A percentile compares a stretch with the other conserved stretches of the same genome.
Conservation (phyloP, 2,888 invertebrate genomes). For the Lapara coniferarum region DNA sequence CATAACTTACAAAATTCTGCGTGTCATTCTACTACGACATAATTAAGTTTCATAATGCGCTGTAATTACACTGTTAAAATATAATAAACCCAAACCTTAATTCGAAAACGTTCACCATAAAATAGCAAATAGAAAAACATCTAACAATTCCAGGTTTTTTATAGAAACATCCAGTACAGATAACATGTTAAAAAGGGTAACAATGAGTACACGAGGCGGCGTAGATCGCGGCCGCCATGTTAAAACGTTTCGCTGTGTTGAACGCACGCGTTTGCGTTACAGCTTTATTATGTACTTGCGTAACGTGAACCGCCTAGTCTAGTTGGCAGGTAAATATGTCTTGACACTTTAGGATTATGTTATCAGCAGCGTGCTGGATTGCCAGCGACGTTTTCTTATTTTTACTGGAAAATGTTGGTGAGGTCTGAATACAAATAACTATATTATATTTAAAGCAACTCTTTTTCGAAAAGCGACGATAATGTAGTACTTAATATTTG, state of each 20-base stretch:
- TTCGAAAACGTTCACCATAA: too few relatives aligned
- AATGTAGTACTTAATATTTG: too few relatives aligned
- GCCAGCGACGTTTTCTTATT: background rate
- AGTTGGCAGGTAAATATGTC: background rate
- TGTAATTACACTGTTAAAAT: too few relatives aligned
- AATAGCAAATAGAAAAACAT: background rate
- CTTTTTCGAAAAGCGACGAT: too few relatives aligned
- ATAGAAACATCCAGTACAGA: slow-evolving; percentile 11
- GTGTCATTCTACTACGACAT: too few relatives aligned
- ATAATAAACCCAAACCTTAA: too few relatives aligned
- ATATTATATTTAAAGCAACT: too few relatives aligned
- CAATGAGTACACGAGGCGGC: slow-evolving; percentile 16
- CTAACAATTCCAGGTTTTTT: background rate
- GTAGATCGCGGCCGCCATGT: slow-evolving; percentile 20
- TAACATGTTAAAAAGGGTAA: slow-evolving; percentile 22
- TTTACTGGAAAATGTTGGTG: too few relatives aligned
- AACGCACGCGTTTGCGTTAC: slow-evolving; percentile 26
- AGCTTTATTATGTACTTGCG: slow-evolving; percentile 23
- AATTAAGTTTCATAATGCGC: too few relatives aligned
- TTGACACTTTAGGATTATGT: slow-evolving; percentile 1
- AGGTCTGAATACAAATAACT: too few relatives aligned
- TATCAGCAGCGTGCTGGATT: background rate
- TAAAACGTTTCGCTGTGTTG: background rate
- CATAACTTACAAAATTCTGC: too few relatives aligned
- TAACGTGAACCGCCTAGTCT: slow-evolving; percentile 10